phyloP scores from a whole-genome alignment of 2,797 vertebrate species.

The Pipistrellus nathusii region DNA sequence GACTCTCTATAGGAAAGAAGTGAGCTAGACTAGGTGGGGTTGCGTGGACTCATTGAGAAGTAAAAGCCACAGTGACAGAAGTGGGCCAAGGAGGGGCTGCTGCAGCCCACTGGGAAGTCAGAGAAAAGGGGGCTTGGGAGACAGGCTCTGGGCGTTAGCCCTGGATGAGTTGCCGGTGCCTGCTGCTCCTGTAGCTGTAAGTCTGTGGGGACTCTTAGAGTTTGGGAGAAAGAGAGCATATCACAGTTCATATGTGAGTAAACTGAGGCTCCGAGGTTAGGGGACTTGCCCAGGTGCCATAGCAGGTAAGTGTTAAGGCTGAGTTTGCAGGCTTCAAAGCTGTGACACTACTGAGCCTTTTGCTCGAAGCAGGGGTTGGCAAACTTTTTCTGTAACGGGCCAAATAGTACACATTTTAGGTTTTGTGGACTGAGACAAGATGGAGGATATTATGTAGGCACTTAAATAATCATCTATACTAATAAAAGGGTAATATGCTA shows the following conservation, averaged over 20 bases:
- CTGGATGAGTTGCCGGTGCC: background rate
- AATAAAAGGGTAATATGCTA: no score
- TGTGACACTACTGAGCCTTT: background rate
- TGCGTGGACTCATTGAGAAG: background rate
- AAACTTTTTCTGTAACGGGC: background rate
- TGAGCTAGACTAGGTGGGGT: background rate
- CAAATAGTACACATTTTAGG: conserved; percentile 37
- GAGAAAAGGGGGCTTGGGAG: background rate
- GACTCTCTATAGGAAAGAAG: background rate
- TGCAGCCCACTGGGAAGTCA: background rate
- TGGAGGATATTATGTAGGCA: background rate
- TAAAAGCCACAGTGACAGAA: background rate
- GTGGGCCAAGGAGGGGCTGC: background rate
- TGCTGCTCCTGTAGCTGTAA: background rate
- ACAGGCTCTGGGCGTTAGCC: background rate
- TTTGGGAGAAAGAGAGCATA: background rate
- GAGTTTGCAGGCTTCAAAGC: background rate
- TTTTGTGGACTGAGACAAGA: conserved; percentile 40
- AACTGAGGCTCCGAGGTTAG: conserved; percentile 26
- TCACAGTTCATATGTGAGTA: background rate
- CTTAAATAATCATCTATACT: background rate
- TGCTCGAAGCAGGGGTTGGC: background rate
- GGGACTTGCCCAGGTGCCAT: background rate
- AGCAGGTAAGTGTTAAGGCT: background rate
- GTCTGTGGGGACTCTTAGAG: background rate